phyloP scores from a whole-genome alignment of 2,113 vertebrate genomes.

The Tichodroma muraria region DNA sequence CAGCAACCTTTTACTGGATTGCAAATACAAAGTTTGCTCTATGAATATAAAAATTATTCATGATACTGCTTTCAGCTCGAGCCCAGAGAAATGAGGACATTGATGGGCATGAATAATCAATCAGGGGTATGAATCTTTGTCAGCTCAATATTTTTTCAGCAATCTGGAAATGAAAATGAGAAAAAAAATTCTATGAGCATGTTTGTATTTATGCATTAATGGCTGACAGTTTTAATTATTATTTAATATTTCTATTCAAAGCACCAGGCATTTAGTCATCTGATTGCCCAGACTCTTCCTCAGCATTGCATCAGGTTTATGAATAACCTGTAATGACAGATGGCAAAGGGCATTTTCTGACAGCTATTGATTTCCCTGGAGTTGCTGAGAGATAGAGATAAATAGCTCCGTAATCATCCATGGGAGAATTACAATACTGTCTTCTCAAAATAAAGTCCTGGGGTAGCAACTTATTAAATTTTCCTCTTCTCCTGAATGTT shows the following conservation, averaged over 20 bases:
- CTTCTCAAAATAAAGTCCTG: not conserved
- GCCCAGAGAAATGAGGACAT: not conserved
- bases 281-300: not conserved
- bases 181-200: not conserved
- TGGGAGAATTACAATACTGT: not conserved
- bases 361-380: not conserved
- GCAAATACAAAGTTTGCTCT: not conserved
- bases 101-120: constrained; percentile 10
- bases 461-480: not conserved
- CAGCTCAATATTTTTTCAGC: not conserved
- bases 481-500: not conserved
- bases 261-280: not conserved
- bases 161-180: not conserved
- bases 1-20: not conserved
- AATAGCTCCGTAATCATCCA: not conserved
- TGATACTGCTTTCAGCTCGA: not conserved
- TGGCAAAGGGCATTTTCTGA: not conserved
- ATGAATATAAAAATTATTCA: not conserved
- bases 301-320: not conserved
- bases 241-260: not conserved
- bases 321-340: constrained; percentile 2
- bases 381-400: not conserved
- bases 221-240: not conserved
- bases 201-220: not conserved
- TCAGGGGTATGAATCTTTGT: not conserved